phyloP scores from a whole-genome alignment of 2,113 vertebrate genomes.

The Puma concolor region DNA sequence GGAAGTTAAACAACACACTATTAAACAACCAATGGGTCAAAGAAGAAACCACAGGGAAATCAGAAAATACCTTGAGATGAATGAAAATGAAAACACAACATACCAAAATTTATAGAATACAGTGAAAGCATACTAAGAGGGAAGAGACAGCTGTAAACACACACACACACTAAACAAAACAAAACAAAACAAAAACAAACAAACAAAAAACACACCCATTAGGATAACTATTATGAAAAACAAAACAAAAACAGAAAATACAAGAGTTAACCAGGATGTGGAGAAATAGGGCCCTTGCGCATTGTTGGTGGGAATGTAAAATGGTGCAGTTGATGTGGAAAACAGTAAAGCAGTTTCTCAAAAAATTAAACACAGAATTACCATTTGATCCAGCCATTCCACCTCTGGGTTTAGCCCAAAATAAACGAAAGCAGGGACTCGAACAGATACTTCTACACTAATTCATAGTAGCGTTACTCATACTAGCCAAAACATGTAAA shows the following conservation, averaged over 20 bases:
- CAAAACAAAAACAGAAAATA: neutral
- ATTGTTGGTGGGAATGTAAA: neutral
- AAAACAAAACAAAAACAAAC: neutral
- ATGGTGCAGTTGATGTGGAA: slow-evolving; percentile 14
- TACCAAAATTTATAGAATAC: neutral
- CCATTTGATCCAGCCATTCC: neutral
- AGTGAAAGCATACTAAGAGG: neutral
- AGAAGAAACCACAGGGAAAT: neutral
- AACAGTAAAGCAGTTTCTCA: neutral
- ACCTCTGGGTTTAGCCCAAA: neutral
- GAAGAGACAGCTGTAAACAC: neutral
- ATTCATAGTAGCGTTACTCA: neutral
- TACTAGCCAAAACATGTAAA: neutral
- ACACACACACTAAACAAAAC: neutral
- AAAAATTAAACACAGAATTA: slow-evolving; percentile 37
- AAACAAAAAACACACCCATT: neutral
- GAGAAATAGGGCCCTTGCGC: neutral
- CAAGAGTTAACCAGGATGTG: neutral
- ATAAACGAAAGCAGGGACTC: neutral
- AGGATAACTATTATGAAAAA: neutral
- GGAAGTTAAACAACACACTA: neutral
- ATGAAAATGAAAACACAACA: slow-evolving; percentile 10
- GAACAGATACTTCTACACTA: neutral
- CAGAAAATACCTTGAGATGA: neutral
- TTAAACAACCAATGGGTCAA: neutral